phyloP scores from a whole-genome alignment of 2,113 vertebrate genomes.

The Monarcha castaneiventris region DNA sequence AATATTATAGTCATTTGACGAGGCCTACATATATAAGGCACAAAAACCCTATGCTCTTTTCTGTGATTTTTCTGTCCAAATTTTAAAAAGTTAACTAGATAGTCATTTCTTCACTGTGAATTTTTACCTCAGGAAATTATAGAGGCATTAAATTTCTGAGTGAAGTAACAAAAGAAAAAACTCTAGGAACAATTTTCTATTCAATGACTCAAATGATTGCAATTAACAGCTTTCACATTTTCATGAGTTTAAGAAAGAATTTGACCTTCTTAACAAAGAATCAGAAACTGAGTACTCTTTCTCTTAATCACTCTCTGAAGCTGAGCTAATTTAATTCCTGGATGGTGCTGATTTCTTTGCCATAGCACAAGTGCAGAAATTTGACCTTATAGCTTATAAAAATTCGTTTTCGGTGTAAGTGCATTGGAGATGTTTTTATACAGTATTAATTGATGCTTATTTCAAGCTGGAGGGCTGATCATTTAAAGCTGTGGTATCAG shows the following conservation, averaged over 20 bases:
- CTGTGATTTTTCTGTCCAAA: background rate
- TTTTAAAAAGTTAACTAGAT: background rate
- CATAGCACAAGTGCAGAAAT: background rate
- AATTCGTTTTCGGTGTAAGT: constrained; percentile 51
- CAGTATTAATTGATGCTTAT: constrained; percentile 46
- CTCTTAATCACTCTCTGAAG: background rate
- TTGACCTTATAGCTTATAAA: constrained; percentile 37
- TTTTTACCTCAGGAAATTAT: background rate
- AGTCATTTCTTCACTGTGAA: background rate
- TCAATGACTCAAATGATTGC: constrained; percentile 6
- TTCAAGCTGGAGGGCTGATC: constrained; percentile 56
- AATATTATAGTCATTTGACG: background rate
- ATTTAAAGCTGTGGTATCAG: constrained; percentile 57
- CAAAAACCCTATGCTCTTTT: background rate
- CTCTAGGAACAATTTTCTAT: background rate
- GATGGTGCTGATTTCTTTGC: background rate
- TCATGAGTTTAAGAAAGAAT: constrained; percentile 23
- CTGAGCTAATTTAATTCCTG: constrained; percentile 37
- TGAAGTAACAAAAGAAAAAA: background rate
- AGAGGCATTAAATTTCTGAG: background rate
- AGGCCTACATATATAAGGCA: background rate
- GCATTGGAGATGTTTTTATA: constrained; percentile 16
- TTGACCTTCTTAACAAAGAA: constrained; percentile 31
- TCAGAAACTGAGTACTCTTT: background rate
- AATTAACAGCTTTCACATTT: constrained; percentile 34